These are phyloP conservation scores for Zaprionus ghesquierei DNA, from an alignment of 1,140 invertebrate genomes.

Conservation along the genomic window DNA sequence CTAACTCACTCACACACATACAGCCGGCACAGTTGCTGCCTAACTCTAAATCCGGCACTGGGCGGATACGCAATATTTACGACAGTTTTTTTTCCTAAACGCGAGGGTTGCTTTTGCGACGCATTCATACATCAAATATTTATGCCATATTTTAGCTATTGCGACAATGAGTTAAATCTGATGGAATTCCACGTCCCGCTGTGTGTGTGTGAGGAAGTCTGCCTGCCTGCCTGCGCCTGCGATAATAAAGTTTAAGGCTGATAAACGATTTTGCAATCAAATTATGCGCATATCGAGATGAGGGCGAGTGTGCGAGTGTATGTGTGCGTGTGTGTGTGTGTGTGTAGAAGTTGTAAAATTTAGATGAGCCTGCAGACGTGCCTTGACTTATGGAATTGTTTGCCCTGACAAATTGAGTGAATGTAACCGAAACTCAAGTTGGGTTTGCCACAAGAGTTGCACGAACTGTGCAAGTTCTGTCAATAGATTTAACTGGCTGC, in stretches of 20 bases:
- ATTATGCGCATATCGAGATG: slow-evolving; percentile 52
- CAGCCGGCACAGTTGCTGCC: not conserved
- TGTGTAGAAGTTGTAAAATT: slow-evolving; percentile 23
- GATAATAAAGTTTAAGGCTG: slow-evolving; percentile 59
- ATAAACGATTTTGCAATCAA: slow-evolving; percentile 64
- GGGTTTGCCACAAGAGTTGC: slow-evolving; percentile 16
- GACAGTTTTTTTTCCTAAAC: slow-evolving; percentile 26
- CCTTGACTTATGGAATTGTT: slow-evolving; percentile 5
- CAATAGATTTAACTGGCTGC: slow-evolving; percentile 12
- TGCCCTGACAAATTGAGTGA: slow-evolving; percentile 1
- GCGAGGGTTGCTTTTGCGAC: slow-evolving; percentile 37
- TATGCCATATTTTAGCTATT: slow-evolving; percentile 75
- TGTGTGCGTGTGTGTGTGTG: not conserved
- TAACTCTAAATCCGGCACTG: slow-evolving; percentile 25
- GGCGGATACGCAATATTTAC: slow-evolving; percentile 70
- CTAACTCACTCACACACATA: not conserved
- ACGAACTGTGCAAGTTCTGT: not conserved
- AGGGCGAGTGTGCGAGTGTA: not conserved
- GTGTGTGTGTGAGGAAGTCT: slow-evolving; percentile 16
- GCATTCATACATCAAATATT: slow-evolving; percentile 76
- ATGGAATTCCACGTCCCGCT: slow-evolving; percentile 41
- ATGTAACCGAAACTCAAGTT: slow-evolving; percentile 17
- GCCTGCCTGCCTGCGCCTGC: slow-evolving; percentile 35
- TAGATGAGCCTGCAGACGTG: slow-evolving; percentile 4
- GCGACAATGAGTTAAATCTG: slow-evolving; percentile 74